These are phyloP conservation scores for Lagenorhynchus albirostris DNA, from an alignment of 2,113 vertebrate species.

Conservation along the genomic window DNA sequence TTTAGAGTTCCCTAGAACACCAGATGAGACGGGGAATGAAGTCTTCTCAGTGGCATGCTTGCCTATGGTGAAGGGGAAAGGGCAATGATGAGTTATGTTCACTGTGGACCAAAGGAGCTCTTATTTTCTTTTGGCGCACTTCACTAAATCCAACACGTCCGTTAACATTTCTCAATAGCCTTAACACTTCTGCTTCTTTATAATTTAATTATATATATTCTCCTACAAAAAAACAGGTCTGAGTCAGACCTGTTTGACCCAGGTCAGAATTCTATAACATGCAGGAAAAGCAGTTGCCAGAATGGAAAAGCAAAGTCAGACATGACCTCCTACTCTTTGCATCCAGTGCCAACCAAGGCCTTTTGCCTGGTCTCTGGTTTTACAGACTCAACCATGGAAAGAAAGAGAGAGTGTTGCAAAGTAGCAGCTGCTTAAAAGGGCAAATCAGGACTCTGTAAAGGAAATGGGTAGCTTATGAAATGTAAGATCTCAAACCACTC, in stretches of 20 bases:
- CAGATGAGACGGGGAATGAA: conserved; percentile 70
- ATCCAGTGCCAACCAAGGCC: not conserved
- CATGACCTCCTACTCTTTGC: not conserved
- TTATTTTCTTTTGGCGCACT: conserved; percentile 68
- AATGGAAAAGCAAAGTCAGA: conserved; percentile 5
- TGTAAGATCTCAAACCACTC: not conserved
- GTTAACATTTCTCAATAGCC: conserved; percentile 63
- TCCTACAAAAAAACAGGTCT: conserved; percentile 24
- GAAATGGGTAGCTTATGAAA: conserved; percentile 32
- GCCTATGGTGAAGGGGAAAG: conserved; percentile 50
- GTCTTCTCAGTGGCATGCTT: conserved; percentile 55
- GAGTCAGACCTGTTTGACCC: not conserved
- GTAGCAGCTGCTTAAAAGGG: not conserved
- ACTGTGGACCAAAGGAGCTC: conserved; percentile 37
- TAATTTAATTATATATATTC: conserved; percentile 36
- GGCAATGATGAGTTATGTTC: conserved; percentile 54
- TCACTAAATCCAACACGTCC: conserved; percentile 39
- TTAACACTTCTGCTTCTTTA: conserved; percentile 46
- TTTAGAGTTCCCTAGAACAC: conserved; percentile 67
- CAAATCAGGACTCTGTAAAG: not conserved
- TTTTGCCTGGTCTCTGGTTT: not conserved
- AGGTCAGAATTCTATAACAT: not conserved
- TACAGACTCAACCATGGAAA: not conserved
- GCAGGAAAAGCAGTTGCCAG: conserved; percentile 8
- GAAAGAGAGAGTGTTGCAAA: not conserved